phyloP scores from a whole-genome alignment of 2,797 vertebrate genomes.

The Sebastes reedi region DNA sequence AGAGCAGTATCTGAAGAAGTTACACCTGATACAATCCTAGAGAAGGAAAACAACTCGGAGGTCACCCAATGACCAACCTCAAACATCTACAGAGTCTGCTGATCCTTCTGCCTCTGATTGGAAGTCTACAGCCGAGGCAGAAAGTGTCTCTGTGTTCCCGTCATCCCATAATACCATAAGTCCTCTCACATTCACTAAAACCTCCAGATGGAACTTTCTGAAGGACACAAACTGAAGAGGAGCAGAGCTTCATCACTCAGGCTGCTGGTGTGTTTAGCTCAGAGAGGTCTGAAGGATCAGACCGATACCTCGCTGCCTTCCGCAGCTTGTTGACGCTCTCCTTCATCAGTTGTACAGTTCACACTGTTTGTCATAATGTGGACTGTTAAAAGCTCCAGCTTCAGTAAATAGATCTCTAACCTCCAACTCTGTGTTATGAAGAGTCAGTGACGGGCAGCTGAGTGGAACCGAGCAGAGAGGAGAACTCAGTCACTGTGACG shows the following conservation, averaged over 20 bases:
- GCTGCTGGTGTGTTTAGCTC: constrained; percentile 22
- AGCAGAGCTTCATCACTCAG: constrained; percentile 8
- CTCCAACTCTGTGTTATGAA: constrained; percentile 31
- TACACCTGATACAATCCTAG: not conserved
- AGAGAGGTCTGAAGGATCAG: constrained; percentile 15
- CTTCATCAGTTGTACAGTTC: constrained; percentile 7
- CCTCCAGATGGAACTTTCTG: constrained; percentile 43
- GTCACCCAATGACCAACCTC: not conserved
- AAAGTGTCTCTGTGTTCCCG: not conserved
- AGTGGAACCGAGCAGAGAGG: constrained; percentile 21
- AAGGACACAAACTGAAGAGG: constrained; percentile 47
- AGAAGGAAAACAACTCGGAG: not conserved
- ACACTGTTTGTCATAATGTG: constrained; percentile 1
- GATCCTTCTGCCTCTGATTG: not conserved
- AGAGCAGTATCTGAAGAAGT: not conserved
- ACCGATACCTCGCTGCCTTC: not conserved
- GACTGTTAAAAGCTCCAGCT: constrained; percentile 23
- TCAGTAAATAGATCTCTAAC: constrained; percentile 58
- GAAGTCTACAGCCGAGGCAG: not conserved
- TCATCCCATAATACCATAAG: constrained; percentile 30
- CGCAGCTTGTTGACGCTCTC: constrained; percentile 35
- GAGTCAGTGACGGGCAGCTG: constrained; percentile 25
- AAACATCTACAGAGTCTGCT: not conserved
- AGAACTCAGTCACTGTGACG: constrained; percentile 4
- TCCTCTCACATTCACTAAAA: constrained; percentile 41